These are phyloP conservation scores for Salarias fasciatus DNA, from an alignment of 2,797 vertebrate genomes.

Conservation along the genomic window DNA sequence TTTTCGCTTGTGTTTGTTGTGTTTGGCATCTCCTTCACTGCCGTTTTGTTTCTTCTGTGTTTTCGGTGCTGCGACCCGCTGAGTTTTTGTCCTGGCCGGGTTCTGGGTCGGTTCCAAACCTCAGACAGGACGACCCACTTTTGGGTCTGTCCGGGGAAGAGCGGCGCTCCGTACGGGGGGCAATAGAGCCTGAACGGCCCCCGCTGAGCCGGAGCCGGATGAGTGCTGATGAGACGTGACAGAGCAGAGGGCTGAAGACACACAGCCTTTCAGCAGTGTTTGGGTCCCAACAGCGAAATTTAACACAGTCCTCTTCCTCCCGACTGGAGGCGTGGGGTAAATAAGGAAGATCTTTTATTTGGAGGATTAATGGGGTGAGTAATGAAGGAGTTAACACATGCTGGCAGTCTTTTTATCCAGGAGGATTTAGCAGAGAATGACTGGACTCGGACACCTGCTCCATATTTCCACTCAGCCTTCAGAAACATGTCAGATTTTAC, in stretches of 20 bases:
- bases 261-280: slow-evolving; percentile 45
- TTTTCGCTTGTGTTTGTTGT: too few species aligned
- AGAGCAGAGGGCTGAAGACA: slow-evolving; percentile 49
- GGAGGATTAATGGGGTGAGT: slow-evolving; percentile 7
- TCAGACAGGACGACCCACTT: slow-evolving; percentile 77
- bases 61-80: too few species aligned
- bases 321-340: slow-evolving; percentile 3
- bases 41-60: too few species aligned
- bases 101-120: slow-evolving; percentile 52
- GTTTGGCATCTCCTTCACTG: too few species aligned
- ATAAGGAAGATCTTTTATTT: slow-evolving; percentile 6
- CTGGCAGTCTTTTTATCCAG: too few species aligned
- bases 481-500: too few species aligned
- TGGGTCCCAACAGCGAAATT: slow-evolving; percentile 37
- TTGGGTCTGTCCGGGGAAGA: slow-evolving; percentile 51
- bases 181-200: slow-evolving; percentile 50
- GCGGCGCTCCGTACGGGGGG: slow-evolving; percentile 56
- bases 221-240: slow-evolving; percentile 79
- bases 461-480: too few species aligned
- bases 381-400: too few species aligned
- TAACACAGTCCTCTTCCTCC: slow-evolving; percentile 3
- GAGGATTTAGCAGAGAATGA: too few species aligned
- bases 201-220: slow-evolving; percentile 62
- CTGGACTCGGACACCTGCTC: too few species aligned
- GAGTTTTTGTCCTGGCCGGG: slow-evolving; percentile 38